Evolutionary conservation across 2,888 invertebrate genomes (phyloP).

Genomic region (Biston betularia): DNA sequence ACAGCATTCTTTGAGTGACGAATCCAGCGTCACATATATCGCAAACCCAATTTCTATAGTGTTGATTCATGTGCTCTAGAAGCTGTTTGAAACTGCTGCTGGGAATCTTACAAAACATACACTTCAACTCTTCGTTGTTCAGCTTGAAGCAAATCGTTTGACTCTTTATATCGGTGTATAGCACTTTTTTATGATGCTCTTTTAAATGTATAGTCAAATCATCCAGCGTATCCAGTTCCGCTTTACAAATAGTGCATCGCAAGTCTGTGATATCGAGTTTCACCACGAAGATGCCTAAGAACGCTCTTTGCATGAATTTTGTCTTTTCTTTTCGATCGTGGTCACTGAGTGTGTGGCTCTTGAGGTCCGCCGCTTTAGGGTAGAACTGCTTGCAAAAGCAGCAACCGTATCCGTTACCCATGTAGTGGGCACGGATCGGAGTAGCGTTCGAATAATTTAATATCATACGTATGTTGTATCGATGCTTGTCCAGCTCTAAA

Average conservation of each 20-base stretch:
- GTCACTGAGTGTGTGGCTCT: slow-evolving; percentile 55
- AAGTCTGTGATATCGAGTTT: slow-evolving; percentile 69
- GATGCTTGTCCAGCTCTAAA: slow-evolving; percentile 51
- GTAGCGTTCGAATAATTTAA: slow-evolving; percentile 57
- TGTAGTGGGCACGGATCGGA: slow-evolving; percentile 54
- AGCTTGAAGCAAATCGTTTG: slow-evolving; percentile 65
- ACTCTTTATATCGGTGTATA: slow-evolving; percentile 52
- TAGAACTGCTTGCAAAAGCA: slow-evolving; percentile 60
- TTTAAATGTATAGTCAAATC: slow-evolving; percentile 55
- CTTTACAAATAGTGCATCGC: slow-evolving; percentile 60
- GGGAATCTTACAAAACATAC: slow-evolving; percentile 55
- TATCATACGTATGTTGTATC: slow-evolving; percentile 51
- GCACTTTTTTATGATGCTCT: slow-evolving; percentile 49
- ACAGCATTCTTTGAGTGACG: slow-evolving; percentile 55
- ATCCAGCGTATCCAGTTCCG: slow-evolving; percentile 45
- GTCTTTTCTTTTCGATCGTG: slow-evolving; percentile 34
- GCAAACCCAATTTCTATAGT: slow-evolving; percentile 64
- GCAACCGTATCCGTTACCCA: slow-evolving; percentile 58
- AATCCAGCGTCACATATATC: slow-evolving; percentile 61
- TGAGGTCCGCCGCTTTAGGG: slow-evolving; percentile 57
- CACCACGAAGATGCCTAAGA: slow-evolving; percentile 46
- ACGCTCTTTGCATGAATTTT: slow-evolving; percentile 33
- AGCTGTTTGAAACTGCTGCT: slow-evolving; percentile 61
- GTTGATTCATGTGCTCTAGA: slow-evolving; percentile 63
- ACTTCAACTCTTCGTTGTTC: slow-evolving; percentile 51